Base-by-base conservation (phyloP, 2,113 vertebrate genomes). In the Entomyzon cyanotis region DNA sequence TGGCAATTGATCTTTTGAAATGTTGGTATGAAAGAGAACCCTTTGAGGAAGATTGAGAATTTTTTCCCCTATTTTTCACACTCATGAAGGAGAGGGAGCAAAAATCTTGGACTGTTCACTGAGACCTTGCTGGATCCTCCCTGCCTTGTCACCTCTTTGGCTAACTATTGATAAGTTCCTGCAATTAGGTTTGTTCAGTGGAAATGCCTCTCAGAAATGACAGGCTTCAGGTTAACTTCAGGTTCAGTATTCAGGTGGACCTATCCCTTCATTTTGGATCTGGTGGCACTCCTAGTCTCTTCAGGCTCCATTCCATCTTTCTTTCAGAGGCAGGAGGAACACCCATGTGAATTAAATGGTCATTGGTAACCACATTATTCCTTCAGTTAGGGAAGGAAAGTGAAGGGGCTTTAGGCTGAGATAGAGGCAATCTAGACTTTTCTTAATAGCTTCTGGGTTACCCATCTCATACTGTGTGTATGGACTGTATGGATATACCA, bases 1-100 rank as follows among this genome's bases (percentile, higher is more conserved):
- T 97, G 89, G 77, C 87, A 94, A 8, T 59, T 87, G 35, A 47
- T 78, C 82, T 95, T 93, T 67, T 68, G n/a, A 69, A 90, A 86
- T 59, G 49, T 69, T 74, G 25, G 17, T 80, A 60, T 79, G 80
- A 96, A 97, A 96, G 37, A 42, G 56, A 93, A 78, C 50, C 58
- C 52, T 50, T 52, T 28, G 39, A 84, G 85, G 69, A 90, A 47
- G 18, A 71, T 37, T 23, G 37, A 15, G 19, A 74, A 3, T 42
- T 73, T 65, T 49, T 35, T 15, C 3, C 15, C 50, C 31, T 86
- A 2, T 76, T 46, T 89, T 90, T 89, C 63, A 86, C 33, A 21
- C 20, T 37, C 30, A 9, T 52, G 41, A 60, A 68, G 28, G 23
- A 33, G 16, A 12, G 35, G 25, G 24, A 83, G 33, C 15, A 81